Conservation (phyloP, 2,797 vertebrate species). For the Pipistrellus nathusii region DNA sequence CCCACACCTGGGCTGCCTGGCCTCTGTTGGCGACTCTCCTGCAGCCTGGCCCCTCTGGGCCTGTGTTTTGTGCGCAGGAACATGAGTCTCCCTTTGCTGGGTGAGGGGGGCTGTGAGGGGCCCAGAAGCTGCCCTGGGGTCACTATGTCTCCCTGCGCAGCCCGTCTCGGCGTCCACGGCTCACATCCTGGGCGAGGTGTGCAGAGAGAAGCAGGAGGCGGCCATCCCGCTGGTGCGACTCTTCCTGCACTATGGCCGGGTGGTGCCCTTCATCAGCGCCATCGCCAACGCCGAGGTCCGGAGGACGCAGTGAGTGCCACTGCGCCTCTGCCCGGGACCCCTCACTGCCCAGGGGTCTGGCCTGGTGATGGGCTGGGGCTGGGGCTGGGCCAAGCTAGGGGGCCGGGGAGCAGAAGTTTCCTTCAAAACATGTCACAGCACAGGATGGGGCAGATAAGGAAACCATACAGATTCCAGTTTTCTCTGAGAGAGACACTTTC, state of each 20-base stretch:
- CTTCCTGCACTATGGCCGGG: constrained; percentile 96
- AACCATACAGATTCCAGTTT: neutral
- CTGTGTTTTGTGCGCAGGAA: neutral
- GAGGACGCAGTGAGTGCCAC: constrained; percentile 96
- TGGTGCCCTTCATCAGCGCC: constrained; percentile 98
- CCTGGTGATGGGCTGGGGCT: neutral
- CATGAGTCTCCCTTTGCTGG: neutral
- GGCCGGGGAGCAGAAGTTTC: neutral
- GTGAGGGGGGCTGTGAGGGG: neutral
- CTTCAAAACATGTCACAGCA: neutral
- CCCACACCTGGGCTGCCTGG: neutral
- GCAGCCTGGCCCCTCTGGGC: neutral
- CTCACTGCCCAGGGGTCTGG: neutral
- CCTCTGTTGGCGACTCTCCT: neutral
- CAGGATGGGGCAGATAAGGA: neutral
- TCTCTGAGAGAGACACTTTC: neutral
- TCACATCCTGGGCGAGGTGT: constrained; percentile 96
- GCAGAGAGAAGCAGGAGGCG: constrained; percentile 98
- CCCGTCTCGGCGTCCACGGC: constrained; percentile 97
- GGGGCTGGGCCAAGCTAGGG: neutral
- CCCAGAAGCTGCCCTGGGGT: neutral
- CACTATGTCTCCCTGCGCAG: constrained; percentile 82
- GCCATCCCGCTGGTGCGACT: constrained; percentile 97
- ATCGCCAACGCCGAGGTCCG: constrained; percentile 97
- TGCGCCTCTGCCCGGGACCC: neutral